These are phyloP conservation scores for Catharus minimus DNA, from an alignment of 2,113 vertebrate genomes.

Conservation along the genomic window DNA sequence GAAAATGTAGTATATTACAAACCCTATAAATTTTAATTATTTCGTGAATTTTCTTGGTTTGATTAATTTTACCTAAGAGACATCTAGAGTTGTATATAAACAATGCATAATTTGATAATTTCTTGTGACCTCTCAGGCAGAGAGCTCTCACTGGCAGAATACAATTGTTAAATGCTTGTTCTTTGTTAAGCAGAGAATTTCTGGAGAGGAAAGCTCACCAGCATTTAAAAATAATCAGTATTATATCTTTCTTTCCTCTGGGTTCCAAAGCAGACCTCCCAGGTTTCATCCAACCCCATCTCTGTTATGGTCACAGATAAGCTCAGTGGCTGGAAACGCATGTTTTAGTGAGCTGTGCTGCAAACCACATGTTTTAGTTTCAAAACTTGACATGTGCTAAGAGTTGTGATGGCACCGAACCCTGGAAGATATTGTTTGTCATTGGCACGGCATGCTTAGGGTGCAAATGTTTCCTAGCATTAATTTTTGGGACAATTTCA, in stretches of 20 bases:
- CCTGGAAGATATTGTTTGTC: neutral
- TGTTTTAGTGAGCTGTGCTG: neutral
- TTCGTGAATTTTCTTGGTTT: neutral
- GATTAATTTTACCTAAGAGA: neutral
- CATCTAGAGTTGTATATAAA: neutral
- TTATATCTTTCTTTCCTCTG: neutral
- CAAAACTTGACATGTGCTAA: neutral
- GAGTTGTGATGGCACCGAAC: neutral
- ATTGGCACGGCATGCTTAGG: neutral
- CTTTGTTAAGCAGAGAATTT: neutral
- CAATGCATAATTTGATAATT: neutral
- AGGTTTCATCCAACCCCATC: neutral
- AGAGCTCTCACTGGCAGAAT: neutral
- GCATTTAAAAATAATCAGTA: neutral
- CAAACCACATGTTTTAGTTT: neutral
- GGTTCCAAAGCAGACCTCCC: neutral
- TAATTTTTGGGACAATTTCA: slow-evolving; percentile 21
- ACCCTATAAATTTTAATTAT: neutral
- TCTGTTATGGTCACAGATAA: neutral
- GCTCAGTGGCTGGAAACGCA: neutral
- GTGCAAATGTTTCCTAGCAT: neutral
- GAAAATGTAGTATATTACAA: neutral
- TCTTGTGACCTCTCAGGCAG: neutral
- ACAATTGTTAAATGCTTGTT: neutral
- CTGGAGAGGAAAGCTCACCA: neutral